Base-by-base conservation (phyloP, 2,797 vertebrate genomes). In the Chromis chromis region DNA sequence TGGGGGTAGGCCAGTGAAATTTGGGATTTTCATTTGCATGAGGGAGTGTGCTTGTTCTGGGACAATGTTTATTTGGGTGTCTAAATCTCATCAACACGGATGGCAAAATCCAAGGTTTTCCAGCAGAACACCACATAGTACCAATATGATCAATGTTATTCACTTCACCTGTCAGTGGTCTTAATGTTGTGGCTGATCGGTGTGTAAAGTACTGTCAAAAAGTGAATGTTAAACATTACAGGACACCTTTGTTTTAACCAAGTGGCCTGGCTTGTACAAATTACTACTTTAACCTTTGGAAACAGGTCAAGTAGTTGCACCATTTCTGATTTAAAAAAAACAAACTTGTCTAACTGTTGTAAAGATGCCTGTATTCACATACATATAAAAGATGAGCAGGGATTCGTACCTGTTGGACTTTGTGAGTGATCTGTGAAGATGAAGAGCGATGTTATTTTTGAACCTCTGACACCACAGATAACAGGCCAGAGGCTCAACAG, bases 391-490 rank as follows among this genome's bases (percentile, higher is more conserved):
- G 17, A 53, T 50, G 24, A 44, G 6, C 44, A 28, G 19, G 19
- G 50, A 11, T 22, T 66, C 70, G 54, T 50, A 11, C 13, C 21
- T 74, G 54, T 61, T 72, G 56, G 44, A 74, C 48, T 33, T 57
- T 53, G 36, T 42, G 46, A 33, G 12, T 54, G 39, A 7, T 31
- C 50, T 54, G 8, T 55, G 50, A 64, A 42, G 53, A 73, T 46
- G 36, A 70, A 16, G 56, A 76, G 14, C 0, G 1, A 42, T 62
- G 24, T 61, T 48, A 64, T 64, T 33, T 55, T 74, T 78, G 28
- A 86, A 57, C 24, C 46, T 65, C 40, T 65, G 22, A 68, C 24
- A 21, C 39, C 33, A 40, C 21, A 57, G 25, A 71, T 49, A n/a
- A 24, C 21, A 31, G 28, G 40, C 24, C 11, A 17, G 28, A 69